A percentile compares a stretch with the other conserved stretches of the same genome.
Conservation (phyloP, 2,888 invertebrate species). For the Vesta saturnalis region DNA sequence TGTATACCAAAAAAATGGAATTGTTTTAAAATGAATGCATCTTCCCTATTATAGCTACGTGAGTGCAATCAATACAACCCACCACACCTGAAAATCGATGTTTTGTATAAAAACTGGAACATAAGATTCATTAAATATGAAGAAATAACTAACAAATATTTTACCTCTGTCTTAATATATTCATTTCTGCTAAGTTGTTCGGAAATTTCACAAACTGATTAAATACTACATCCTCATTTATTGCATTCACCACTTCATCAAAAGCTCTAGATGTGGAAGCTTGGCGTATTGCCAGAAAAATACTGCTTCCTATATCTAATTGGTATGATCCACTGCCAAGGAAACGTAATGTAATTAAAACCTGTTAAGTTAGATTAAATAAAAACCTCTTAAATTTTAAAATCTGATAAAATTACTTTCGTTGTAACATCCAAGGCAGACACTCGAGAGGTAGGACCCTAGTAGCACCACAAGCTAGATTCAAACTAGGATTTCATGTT, state of each 20-base stretch:
- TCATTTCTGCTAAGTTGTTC: neutral
- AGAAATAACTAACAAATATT: neutral
- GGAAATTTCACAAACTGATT: conserved; percentile 2
- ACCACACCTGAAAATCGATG: neutral
- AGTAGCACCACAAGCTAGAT: no score
- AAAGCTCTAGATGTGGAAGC: neutral
- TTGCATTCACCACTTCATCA: neutral
- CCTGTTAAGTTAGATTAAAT: neutral
- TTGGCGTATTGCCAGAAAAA: neutral
- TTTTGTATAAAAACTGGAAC: conserved; percentile 2
- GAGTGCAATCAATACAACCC: no score
- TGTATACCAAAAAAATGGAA: no score
- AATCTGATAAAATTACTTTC: neutral
- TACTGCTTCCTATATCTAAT: neutral
- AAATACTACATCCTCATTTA: neutral
- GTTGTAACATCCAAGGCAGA: neutral
- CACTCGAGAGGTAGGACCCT: neutral
- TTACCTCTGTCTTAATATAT: neutral
- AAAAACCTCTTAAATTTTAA: neutral
- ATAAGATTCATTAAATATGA: no score
- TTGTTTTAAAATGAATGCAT: no score
- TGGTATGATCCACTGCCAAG: neutral
- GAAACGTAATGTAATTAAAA: conserved; percentile 4
- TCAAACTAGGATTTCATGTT: no score
- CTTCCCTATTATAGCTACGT: neutral